Evolutionary conservation across 1,140 invertebrate species (phyloP), one percentile per base, ranked within the genome.

Genomic region (Ectropis grisescens): DNA sequence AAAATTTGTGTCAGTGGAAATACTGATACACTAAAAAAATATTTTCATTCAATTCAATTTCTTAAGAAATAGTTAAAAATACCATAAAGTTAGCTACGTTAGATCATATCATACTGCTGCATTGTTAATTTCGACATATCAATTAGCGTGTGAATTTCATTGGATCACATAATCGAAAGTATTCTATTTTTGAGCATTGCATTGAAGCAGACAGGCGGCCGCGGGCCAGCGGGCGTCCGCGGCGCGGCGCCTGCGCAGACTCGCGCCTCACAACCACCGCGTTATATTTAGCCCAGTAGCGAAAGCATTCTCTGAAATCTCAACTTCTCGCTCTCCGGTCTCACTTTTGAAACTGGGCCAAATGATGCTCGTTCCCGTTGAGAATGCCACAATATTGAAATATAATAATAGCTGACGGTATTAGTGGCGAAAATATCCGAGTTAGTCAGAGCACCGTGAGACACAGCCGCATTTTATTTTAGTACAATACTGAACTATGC

Each of bases 341-440:
- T 61, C 56, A 65, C 62, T 70, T 68, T 80, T 80, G 75, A 80
- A 76, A 67, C 71, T 80, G 75, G 71, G 75, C 71, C 71, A 80
- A 80, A 72, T 58, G 66, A 71, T 71, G 64, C 53, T 52, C 61
- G 60, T 66, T 65, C 62, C 58, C 59, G 65, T 51, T 69, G 58
- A 72, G 69, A 79, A 74, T 79, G 67, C 69, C 57, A 72, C 67
- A 74, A 74, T 72, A 74, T 76, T 70, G 44, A 74, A 79, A 76
- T 79, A 74, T 70, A 79, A 76, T 76, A 76, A 76, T 79, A 79
- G 74, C 61, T 24, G 38, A 49, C 30, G 65, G 60, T 64, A 61
- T 67, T 56, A 65, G 56, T 71, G 36, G 61, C 69, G 39, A 75
- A 79, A 72, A 72, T 79, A 75, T 66, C 62, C 47, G 54, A 58